Evolutionary conservation across 2,113 vertebrate genomes (phyloP).

Genomic region (Probosciger aterrimus): DNA sequence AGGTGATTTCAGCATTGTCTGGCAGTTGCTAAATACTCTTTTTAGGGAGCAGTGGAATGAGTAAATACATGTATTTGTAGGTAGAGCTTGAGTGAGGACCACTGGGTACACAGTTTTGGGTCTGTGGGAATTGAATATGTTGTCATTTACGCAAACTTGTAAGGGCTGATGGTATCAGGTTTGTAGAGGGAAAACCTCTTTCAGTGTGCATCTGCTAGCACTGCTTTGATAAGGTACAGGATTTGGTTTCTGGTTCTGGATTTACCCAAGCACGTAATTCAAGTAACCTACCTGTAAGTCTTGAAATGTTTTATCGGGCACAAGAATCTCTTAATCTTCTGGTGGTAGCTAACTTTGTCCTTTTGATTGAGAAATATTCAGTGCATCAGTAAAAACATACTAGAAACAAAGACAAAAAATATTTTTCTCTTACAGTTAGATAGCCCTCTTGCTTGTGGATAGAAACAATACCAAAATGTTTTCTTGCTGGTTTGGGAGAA

Average conservation of each 20-base stretch:
- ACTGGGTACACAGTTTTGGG: neutral
- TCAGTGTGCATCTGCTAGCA: neutral
- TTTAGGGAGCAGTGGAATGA: neutral
- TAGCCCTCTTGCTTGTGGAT: neutral
- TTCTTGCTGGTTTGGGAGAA: neutral
- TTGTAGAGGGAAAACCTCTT: neutral
- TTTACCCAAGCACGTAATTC: neutral
- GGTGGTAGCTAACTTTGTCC: neutral
- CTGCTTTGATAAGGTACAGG: neutral
- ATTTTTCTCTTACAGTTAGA: neutral
- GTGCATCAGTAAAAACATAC: neutral
- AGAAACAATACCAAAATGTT: neutral
- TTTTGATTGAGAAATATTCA: neutral
- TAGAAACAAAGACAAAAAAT: neutral
- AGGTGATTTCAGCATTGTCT: neutral
- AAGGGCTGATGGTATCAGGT: neutral
- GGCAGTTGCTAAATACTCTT: neutral
- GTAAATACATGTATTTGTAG: neutral
- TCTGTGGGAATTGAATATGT: neutral
- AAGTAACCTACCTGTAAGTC: neutral
- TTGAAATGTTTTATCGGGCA: neutral
- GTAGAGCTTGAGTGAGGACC: neutral
- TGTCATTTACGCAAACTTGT: neutral
- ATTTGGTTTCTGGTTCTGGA: neutral
- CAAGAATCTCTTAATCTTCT: neutral